Conservation (phyloP, 2,888 invertebrate species). For the Apodemia duryi region DNA sequence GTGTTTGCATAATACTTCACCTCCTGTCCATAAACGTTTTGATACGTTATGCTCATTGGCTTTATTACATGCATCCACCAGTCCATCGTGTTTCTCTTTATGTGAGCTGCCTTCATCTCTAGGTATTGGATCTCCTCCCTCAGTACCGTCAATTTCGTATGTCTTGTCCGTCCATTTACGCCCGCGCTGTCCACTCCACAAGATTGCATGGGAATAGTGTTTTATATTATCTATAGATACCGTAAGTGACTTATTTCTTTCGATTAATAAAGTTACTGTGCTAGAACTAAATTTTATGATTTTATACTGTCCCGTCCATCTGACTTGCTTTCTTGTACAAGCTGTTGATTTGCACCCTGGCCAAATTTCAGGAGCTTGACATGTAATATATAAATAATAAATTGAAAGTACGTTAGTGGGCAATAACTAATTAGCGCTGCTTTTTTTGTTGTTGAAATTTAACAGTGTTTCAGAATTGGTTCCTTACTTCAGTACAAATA, state of each 20-base stretch:
- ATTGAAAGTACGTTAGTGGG: too few relatives aligned
- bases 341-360: too few relatives aligned
- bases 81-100: not conserved
- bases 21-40: slow-evolving; percentile 10
- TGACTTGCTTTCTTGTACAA: slow-evolving; percentile 6
- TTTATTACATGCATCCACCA: slow-evolving; percentile 3
- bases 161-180: not conserved
- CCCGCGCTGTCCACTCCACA: slow-evolving; percentile 18
- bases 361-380: too few relatives aligned
- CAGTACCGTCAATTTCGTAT: slow-evolving; percentile 2
- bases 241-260: slow-evolving; percentile 6
- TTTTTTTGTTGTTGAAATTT: too few relatives aligned
- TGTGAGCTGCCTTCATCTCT: slow-evolving; percentile 15
- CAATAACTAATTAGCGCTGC: too few relatives aligned
- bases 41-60: slow-evolving; percentile 22
- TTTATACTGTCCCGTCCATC: slow-evolving; percentile 14
- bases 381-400: too few relatives aligned
- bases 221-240: slow-evolving; percentile 13
- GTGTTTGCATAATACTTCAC: not conserved
- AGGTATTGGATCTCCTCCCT: slow-evolving; percentile 19
- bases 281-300: slow-evolving; percentile 9
- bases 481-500: too few relatives aligned
- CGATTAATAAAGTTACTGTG: not conserved
- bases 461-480: too few relatives aligned
- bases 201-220: slow-evolving; percentile 17